Evolutionary conservation across 1,140 invertebrate species (phyloP), one percentile per base, ranked within the genome.

Genomic region (Drosophila quadrilineata): DNA sequence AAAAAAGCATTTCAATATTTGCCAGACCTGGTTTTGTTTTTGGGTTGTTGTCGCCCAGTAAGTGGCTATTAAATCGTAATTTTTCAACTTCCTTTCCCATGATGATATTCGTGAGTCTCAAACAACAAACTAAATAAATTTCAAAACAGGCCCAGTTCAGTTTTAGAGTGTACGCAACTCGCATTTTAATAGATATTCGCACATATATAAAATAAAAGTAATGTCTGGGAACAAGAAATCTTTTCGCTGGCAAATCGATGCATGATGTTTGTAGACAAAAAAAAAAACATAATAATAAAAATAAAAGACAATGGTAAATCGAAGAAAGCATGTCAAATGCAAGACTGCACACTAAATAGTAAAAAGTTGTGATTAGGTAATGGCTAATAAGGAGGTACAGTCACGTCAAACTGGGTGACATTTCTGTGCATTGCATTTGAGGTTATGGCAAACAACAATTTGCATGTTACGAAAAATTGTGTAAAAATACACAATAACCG

Each of bases 31-130:
- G 22, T 56, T 48, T 65, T 35, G 38, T 43, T 24, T 53, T 54
- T 63, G n/a, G n/a, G n/a, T n/a, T n/a, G n/a, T n/a, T n/a, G 59
- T 63, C 59, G 59, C 41, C 22, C 14, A 63, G 26, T 17, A 58
- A 65, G 35, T 26, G 50, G 16, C 66, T 40, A 65, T 75, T 63
- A 80, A 79, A 75, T 63, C 62, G 63, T 49, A 53, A 71, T 57
- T 66, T 71, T 64, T 52, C 33, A 57, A 80, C 80, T 85, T 85
- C 80, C 79, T 75, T 86, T 85, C 71, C 71, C 74, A 84, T 59
- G 41, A 29, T 40, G 21, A 17, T 57, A 66, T 22, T 56, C 28
- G n/a, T 29, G 21, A 40, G 50, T 40, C 46, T n/a, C n/a, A 29
- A 17, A 41, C 19, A 21, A 14, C 40, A 26, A 21, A 19, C 45